Evolutionary conservation across 2,888 invertebrate genomes (phyloP).

Genomic region (Leptopterna dolabrata): DNA sequence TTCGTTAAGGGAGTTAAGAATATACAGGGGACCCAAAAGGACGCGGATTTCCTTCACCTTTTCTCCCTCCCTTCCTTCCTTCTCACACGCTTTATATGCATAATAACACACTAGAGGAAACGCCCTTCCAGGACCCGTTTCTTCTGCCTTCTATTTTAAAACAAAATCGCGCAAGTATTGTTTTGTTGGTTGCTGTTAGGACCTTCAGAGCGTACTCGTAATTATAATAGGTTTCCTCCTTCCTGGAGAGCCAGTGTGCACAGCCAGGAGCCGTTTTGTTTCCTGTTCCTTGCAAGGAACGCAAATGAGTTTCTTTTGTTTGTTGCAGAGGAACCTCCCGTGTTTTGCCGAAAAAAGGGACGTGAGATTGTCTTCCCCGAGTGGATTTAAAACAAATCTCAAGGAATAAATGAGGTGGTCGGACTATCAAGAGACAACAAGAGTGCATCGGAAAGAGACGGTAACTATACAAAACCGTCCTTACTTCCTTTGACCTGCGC

Average conservation of each 20-base stretch:
- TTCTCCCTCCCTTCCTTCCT: not conserved
- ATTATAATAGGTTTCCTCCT: not conserved
- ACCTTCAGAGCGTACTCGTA: not conserved
- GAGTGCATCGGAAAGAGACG: not conserved
- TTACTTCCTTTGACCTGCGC: not conserved
- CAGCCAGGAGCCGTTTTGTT: not conserved
- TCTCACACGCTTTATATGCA: slow-evolving; percentile 38
- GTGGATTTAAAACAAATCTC: not conserved
- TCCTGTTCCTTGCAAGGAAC: slow-evolving; percentile 4
- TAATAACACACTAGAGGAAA: slow-evolving; percentile 18
- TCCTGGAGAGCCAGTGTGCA: not conserved
- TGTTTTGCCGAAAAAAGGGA: not conserved
- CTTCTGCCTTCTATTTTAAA: not conserved
- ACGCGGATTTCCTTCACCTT: slow-evolving; percentile 21
- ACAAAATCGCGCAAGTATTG: slow-evolving; percentile 7
- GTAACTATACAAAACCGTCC: not conserved
- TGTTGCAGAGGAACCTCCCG: not conserved
- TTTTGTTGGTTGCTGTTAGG: not conserved
- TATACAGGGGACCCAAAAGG: slow-evolving; percentile 22
- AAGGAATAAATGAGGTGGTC: not conserved
- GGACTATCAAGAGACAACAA: not conserved
- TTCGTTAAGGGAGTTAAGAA: slow-evolving; percentile 22
- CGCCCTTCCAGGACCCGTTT: not conserved
- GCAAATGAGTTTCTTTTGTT: slow-evolving; percentile 8
- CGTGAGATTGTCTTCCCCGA: not conserved